Evolutionary conservation across 2,888 invertebrate genomes (phyloP), one percentile per base, ranked within the genome.

Genomic region (Polylopha cassiicola): DNA sequence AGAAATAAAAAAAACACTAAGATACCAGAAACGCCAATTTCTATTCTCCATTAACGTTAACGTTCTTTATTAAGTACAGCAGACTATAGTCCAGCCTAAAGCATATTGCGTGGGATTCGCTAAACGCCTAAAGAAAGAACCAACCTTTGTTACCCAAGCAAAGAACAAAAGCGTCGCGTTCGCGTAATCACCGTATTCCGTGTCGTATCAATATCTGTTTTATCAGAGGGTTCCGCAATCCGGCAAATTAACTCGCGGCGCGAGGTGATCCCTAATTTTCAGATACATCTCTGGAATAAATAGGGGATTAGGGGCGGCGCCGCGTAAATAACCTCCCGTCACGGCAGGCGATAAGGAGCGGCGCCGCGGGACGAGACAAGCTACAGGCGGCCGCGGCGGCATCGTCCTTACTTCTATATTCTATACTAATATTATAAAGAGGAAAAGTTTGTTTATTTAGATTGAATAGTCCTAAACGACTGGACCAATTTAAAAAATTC

Each of bases 281-380:
- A 81, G 82, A 85, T 84, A 84, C 80, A 81, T 84, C 79, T 78
- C 75, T 58, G 66, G 80, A 79, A 84, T 82, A 84, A 84, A 84
- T 82, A 84, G 84, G 73, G 79, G 84, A 81, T 85, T 84, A 82
- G 70, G 79, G 78, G 72, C 60, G 74, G 71, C 70, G 76, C 65
- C 67, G 76, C 81, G 82, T 85, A 84, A 84, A 85, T 84, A 85
- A 80, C 73, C 62, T 65, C 64, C 73, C 76, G 80, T 78, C 80
- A 78, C 72, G 73, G 59, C 64, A 55, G 62, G 64, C 73, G 82
- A 81, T 81, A 84, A 84, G 79, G 62, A 62, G 63, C 50, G 52
- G 58, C 22, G 23, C 24, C n/a, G n/a, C n/a, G n/a, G n/a, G n/a
- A n/a, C n/a, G n/a, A n/a, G n/a, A n/a, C n/a, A n/a, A n/a, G 29